A percentile compares a stretch with the other conserved stretches of the same genome.
Evolutionary conservation across 2,888 invertebrate genomes (phyloP).

Genomic region (Halocaridina rubra): DNA sequence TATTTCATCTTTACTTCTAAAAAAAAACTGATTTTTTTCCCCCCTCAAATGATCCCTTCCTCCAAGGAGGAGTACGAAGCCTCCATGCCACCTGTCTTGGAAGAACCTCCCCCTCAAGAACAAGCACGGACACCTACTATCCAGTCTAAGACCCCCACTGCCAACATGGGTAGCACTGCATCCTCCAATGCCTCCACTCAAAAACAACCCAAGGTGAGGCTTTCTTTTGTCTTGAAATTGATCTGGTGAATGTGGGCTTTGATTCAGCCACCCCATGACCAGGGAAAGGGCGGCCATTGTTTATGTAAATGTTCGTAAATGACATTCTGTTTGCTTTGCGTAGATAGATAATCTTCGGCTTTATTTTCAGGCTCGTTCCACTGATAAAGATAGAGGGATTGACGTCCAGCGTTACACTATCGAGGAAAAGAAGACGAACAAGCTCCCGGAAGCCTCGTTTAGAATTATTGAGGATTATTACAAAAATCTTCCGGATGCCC

Average conservation of each 20-base stretch:
- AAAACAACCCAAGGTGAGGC: constrained; percentile 50
- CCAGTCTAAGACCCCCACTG: constrained; percentile 30
- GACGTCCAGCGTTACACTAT: constrained; percentile 59
- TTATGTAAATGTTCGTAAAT: too few relatives aligned
- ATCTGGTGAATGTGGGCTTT: too few relatives aligned
- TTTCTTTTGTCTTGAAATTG: not conserved
- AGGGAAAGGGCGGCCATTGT: too few relatives aligned
- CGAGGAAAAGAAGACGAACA: constrained; percentile 66
- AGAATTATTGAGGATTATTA: constrained; percentile 79
- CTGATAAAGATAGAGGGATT: constrained; percentile 51
- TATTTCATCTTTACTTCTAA: too few relatives aligned
- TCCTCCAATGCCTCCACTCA: constrained; percentile 41
- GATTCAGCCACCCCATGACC: too few relatives aligned
- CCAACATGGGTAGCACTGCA: constrained; percentile 17
- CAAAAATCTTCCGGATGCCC: constrained; percentile 80
- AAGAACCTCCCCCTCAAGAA: constrained; percentile 60
- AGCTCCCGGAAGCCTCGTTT: constrained; percentile 79
- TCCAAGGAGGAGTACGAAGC: constrained; percentile 63
- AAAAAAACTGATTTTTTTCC: too few relatives aligned
- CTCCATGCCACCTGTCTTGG: constrained; percentile 55
- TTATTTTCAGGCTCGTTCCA: constrained; percentile 40
- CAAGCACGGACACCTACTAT: constrained; percentile 50
- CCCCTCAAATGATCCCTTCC: too few relatives aligned
- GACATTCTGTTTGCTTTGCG: too few relatives aligned
- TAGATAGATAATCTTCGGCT: too few relatives aligned